Evolutionary conservation across 2,113 vertebrate genomes (phyloP), one percentile per base, ranked within the genome.

Genomic region (Alaudala cheleensis): DNA sequence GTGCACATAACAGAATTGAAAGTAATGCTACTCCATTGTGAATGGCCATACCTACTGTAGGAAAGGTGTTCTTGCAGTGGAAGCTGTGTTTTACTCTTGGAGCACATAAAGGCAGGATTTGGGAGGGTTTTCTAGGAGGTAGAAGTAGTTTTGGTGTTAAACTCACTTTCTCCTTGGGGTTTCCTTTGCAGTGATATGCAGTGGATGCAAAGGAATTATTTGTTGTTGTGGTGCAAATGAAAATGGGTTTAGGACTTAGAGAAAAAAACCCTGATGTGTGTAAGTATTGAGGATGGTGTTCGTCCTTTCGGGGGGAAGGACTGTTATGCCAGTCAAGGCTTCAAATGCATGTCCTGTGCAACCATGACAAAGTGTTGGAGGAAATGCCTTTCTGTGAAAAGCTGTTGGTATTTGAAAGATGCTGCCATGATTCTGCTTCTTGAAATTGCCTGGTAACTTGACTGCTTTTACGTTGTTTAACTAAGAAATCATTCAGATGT

Each of bases 211-310:
- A 54, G 56, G 78, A 71, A 42, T 31, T 29, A 3, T 7, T 21
- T n/a, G 23, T 47, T 74, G 31, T 58, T 79, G 11, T 64, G 51
- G 19, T 31, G 14, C 28, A 93, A 66, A 95, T 50, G 9, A n/a
- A 92, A 86, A 81, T 23, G 5, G 2, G 2, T 25, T 89, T 56
- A 45, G 28, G 40, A 54, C n/a, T 88, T 69, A 11, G 28, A 45
- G 37, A n/a, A 33, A 19, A 20, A 54, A 56, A 25, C 1, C 2
- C 10, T 4, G 1, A 0, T 50, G 51, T 50, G 29, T 47, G 0
- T 81, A 44, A 78, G 12, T 0, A 0, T 17, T 57, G 66, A 82
- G 40, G 39, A 37, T 12, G 15, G 29, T 60, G 12, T 73, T 65
- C 61, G 50, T 69, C 58, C 33, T 58, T 77, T 53, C 42, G 65